Evolutionary conservation across 2,888 invertebrate genomes (phyloP).

Genomic region (Drosophila vallismaia): DNA sequence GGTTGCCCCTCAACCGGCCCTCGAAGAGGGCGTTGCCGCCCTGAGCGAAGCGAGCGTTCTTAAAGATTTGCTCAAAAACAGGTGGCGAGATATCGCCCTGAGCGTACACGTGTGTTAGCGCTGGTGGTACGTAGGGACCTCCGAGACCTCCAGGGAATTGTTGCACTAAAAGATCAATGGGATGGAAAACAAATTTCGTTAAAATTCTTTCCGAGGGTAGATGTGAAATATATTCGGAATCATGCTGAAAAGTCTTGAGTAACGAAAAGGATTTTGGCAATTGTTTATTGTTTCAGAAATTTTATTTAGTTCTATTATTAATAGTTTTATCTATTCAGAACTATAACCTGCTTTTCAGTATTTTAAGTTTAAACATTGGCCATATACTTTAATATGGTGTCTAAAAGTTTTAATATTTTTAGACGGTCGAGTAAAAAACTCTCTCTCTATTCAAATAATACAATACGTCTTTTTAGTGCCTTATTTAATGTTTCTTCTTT

Average conservation of each 20-base stretch:
- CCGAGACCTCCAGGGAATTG: slow-evolving; percentile 76
- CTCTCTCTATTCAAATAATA: not conserved
- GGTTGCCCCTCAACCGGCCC: slow-evolving; percentile 95
- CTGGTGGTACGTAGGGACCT: slow-evolving; percentile 81
- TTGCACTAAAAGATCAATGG: slow-evolving; percentile 63
- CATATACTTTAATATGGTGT: no score
- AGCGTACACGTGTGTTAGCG: slow-evolving; percentile 85
- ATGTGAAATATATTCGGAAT: slow-evolving; percentile 1
- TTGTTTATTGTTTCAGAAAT: not conserved
- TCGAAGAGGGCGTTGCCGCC: slow-evolving; percentile 97
- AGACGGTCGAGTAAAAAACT: not conserved
- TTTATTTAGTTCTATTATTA: no score
- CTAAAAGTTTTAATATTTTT: no score
- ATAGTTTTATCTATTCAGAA: no score
- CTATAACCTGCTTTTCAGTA: no score
- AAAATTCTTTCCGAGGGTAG: not conserved
- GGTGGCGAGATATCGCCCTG: slow-evolving; percentile 94
- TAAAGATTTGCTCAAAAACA: slow-evolving; percentile 97
- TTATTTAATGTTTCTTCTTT: no score
- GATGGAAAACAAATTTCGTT: not conserved
- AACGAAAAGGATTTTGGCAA: not conserved
- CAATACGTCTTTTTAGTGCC: no score
- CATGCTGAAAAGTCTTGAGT: not conserved
- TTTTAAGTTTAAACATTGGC: no score
- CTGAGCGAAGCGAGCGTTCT: slow-evolving; percentile 97